Conservation (phyloP, 2,113 vertebrate species). For the Sander vitreus region DNA sequence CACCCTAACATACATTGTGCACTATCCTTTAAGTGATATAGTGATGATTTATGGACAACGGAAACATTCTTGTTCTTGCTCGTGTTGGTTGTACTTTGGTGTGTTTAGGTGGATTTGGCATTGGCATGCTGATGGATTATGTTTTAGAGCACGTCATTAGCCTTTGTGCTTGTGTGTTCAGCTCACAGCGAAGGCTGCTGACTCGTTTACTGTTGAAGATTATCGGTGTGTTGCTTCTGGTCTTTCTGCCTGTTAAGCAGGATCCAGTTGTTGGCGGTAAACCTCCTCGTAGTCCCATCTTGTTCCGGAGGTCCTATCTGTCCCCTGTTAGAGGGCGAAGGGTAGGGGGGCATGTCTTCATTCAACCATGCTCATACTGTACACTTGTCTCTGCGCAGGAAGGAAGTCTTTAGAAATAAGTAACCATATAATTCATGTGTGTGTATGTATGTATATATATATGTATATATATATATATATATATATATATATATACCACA, state of each 20-base stretch:
- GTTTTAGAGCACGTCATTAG: slow-evolving; percentile 51
- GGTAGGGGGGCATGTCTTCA: slow-evolving; percentile 87
- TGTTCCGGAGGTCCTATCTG: slow-evolving; percentile 88
- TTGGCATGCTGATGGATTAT: slow-evolving; percentile 33
- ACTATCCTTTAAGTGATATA: not conserved
- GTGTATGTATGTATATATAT: too few relatives aligned
- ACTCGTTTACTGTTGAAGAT: slow-evolving; percentile 35
- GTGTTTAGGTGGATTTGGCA: slow-evolving; percentile 3
- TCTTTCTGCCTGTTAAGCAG: slow-evolving; percentile 91
- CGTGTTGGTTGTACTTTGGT: slow-evolving; percentile 50
- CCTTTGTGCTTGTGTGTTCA: slow-evolving; percentile 27
- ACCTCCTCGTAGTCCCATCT: slow-evolving; percentile 96
- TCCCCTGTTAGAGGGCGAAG: slow-evolving; percentile 91
- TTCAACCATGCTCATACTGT: slow-evolving; percentile 55
- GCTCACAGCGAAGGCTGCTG: slow-evolving; percentile 22
- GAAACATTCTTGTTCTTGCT: slow-evolving; percentile 2
- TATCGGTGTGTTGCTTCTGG: slow-evolving; percentile 85
- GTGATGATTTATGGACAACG: not conserved
- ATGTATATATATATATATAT: too few relatives aligned
- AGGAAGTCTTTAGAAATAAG: slow-evolving; percentile 44
- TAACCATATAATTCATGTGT: not conserved
- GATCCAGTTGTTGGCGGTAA: slow-evolving; percentile 91
- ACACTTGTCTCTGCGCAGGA: slow-evolving; percentile 60
- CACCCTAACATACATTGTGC: slow-evolving; percentile 1
- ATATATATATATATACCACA: not conserved